Conservation (phyloP, 1,140 invertebrate genomes). For the Atta colombica region DNA sequence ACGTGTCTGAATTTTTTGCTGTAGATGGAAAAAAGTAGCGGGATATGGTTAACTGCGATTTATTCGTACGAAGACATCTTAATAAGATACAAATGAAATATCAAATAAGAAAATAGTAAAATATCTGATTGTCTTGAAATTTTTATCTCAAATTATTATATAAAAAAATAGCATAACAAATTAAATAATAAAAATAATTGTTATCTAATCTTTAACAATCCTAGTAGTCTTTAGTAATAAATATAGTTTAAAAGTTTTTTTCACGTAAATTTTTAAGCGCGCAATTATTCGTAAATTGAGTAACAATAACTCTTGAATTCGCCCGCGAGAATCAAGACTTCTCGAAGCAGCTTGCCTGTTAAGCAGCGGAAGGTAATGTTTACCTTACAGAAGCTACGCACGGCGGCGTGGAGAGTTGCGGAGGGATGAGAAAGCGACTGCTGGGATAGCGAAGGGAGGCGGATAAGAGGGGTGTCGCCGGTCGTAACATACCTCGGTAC, state of each 20-base stretch:
- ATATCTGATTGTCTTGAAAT: not conserved
- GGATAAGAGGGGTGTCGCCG: constrained; percentile 61
- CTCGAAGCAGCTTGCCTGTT: constrained; percentile 2
- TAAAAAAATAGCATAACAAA: not conserved
- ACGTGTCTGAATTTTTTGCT: constrained; percentile 59
- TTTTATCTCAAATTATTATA: not conserved
- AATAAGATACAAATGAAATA: not conserved
- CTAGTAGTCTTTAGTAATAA: not conserved
- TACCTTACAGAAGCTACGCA: constrained; percentile 52
- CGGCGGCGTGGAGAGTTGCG: constrained; percentile 36
- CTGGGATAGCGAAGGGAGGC: constrained; percentile 60
- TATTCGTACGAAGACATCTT: constrained; percentile 25
- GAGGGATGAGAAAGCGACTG: constrained; percentile 55
- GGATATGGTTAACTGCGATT: constrained; percentile 44
- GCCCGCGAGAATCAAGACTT: constrained; percentile 17
- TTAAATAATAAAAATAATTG: not conserved
- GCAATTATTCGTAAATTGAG: not conserved
- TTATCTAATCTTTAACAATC: not conserved
- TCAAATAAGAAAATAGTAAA: not conserved
- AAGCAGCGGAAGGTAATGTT: constrained; percentile 51
- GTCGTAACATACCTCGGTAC: constrained; percentile 72
- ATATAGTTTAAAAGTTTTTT: not conserved
- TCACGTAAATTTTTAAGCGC: not conserved
- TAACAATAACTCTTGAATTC: constrained; percentile 32
- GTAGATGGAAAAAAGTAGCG: constrained; percentile 37